Evolutionary conservation across 2,888 invertebrate species (phyloP).

Genomic region (Synergus laeviventris): DNA sequence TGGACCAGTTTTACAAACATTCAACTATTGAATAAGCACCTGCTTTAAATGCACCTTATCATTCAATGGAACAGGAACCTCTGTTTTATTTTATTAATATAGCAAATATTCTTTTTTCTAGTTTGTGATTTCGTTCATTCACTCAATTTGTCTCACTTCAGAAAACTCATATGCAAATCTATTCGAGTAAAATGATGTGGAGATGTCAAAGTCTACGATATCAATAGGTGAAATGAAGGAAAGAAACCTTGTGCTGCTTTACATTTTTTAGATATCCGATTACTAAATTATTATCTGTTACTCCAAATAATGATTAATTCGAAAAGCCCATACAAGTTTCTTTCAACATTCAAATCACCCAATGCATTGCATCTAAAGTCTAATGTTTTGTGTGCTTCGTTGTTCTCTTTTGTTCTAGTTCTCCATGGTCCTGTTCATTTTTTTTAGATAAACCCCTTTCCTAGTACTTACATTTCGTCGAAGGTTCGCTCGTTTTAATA

Average conservation of each 20-base stretch:
- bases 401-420: constrained; percentile 60
- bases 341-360: constrained; percentile 39
- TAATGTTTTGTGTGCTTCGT: constrained; percentile 64
- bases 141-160: constrained; percentile 3
- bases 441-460: constrained; percentile 61
- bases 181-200: neutral
- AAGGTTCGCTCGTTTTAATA: constrained; percentile 50
- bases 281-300: neutral
- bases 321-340: neutral
- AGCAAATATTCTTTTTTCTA: neutral
- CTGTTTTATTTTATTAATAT: neutral
- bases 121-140: neutral
- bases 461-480: constrained; percentile 63
- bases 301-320: too few species aligned
- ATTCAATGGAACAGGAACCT: neutral
- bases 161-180: constrained; percentile 37
- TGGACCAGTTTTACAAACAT: neutral
- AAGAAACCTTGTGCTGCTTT: neutral
- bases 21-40: neutral
- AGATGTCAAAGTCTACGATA: constrained; percentile 19
- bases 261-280: neutral
- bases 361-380: constrained; percentile 57
- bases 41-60: neutral
- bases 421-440: constrained; percentile 57
- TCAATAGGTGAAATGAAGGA: neutral